Evolutionary conservation across 2,797 vertebrate species (phyloP), one percentile per base, ranked within the genome.

Genomic region (Allochrocebus solatus): DNA sequence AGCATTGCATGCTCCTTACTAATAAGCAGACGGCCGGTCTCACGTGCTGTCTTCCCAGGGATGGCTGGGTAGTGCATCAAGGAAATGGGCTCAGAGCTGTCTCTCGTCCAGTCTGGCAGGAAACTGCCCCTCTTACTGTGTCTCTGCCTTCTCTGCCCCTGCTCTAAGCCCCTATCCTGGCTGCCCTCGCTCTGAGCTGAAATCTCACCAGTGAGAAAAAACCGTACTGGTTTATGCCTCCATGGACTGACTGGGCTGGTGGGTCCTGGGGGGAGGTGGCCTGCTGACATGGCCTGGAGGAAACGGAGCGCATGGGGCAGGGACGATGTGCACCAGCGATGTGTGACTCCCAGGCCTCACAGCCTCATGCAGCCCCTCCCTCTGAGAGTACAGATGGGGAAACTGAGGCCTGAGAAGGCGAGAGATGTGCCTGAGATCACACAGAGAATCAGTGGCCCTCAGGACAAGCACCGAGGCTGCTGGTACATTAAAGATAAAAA

Each of bases 271-370:
- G 28, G 1, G 67, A 79, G 70, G 46, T 46, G 5, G 28, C 6
- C 8, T 1, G 33, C 28, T 19, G 43, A 53, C 16, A 0, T 0
- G 1, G 10, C 28, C 81, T 10, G 21, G 59, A 28, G 50, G 39
- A 84, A 50, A 41, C 0, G 0, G 41, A 36, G 7, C 8, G 14
- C 4, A 1, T 8, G 0, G n/a, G 28, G 1, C 36, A 2, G 14
- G 16, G 28, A 55, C 16, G n/a, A 57, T 9, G 36, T 39, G 21
- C 22, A 5, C 0, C 10, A 85, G 46, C 13, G 13, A 72, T 46
- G 5, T 0, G 1, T 24, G 82, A 48, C 46, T 64, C 36, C 16
- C 10, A 4, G 59, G 26, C 59, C 48, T 81, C 48, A 30, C 1
- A 26, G 43, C 36, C 26, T 12, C 57, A 13, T 0, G 5, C 11